A percentile compares a stretch with the other conserved stretches of the same genome.
Evolutionary conservation across 2,888 invertebrate species (phyloP).

Genomic region (Pardosa pseudoannulata): DNA sequence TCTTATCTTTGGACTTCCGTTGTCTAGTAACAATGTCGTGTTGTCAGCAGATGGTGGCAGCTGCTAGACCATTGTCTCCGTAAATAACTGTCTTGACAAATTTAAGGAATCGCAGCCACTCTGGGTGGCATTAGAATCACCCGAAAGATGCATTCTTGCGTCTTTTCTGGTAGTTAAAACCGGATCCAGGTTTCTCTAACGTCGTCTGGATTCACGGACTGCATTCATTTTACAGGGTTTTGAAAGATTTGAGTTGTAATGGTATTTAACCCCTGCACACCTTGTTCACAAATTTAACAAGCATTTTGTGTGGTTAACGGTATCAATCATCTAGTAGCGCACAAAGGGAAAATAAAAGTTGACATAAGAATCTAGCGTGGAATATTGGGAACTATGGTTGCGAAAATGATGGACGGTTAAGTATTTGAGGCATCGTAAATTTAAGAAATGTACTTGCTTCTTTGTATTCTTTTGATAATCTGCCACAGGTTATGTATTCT

Average conservation of each 20-base stretch:
- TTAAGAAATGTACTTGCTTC: neutral
- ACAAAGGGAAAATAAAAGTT: neutral
- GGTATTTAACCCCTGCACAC: slow-evolving; percentile 31
- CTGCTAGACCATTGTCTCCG: neutral
- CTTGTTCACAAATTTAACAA: slow-evolving; percentile 52
- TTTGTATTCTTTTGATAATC: too few relatives aligned
- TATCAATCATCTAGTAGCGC: slow-evolving; percentile 17
- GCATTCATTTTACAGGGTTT: neutral
- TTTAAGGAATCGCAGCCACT: slow-evolving; percentile 30
- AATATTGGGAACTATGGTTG: neutral
- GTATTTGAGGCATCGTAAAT: neutral
- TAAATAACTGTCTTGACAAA: slow-evolving; percentile 42
- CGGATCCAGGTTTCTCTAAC: slow-evolving; percentile 32
- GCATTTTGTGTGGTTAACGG: neutral
- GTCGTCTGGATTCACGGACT: neutral
- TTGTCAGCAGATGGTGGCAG: neutral
- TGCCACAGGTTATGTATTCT: too few relatives aligned
- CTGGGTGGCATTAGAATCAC: slow-evolving; percentile 30
- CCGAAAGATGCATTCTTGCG: neutral
- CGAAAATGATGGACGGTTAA: neutral
- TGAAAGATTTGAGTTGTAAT: slow-evolving; percentile 12
- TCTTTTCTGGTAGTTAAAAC: slow-evolving; percentile 8
- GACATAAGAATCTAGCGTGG: neutral
- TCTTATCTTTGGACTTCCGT: neutral
- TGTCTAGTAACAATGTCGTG: neutral